Evolutionary conservation across 2,113 vertebrate genomes (phyloP).

Genomic region (Oreochromis tanganicae): DNA sequence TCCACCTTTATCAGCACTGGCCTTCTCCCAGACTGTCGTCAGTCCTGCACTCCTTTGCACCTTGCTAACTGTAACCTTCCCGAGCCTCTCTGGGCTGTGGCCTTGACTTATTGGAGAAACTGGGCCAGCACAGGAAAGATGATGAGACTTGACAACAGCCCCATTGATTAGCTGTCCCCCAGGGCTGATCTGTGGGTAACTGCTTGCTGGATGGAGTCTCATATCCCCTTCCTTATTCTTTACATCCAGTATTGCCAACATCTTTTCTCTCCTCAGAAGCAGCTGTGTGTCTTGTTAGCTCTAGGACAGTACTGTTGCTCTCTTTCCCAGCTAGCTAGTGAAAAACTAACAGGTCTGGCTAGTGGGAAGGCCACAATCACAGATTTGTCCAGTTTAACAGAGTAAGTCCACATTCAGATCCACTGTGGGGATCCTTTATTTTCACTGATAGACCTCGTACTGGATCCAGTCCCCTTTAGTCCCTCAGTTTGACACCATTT

Average conservation of each 20-base stretch:
- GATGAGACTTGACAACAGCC: slow-evolving; percentile 73
- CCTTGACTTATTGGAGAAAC: slow-evolving; percentile 66
- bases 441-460: slow-evolving; percentile 15
- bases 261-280: neutral
- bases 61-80: slow-evolving; percentile 30
- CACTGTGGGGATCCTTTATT: slow-evolving; percentile 29
- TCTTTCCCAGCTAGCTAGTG: neutral
- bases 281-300: neutral
- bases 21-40: slow-evolving; percentile 50
- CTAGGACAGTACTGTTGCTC: neutral
- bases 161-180: slow-evolving; percentile 77
- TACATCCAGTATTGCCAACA: neutral
- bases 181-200: slow-evolving; percentile 74
- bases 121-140: slow-evolving; percentile 59
- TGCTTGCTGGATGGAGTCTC: slow-evolving; percentile 56
- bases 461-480: neutral
- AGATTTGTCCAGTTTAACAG: slow-evolving; percentile 40
- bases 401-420: slow-evolving; percentile 22
- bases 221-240: slow-evolving; percentile 45
- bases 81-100: slow-evolving; percentile 29
- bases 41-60: slow-evolving; percentile 9
- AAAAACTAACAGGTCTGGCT: slow-evolving; percentile 20
- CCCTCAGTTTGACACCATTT: slow-evolving; percentile 11
- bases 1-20: slow-evolving; percentile 47
- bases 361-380: neutral